Conservation (phyloP, 2,113 vertebrate genomes). For the Lamprologus tigripictilis region DNA sequence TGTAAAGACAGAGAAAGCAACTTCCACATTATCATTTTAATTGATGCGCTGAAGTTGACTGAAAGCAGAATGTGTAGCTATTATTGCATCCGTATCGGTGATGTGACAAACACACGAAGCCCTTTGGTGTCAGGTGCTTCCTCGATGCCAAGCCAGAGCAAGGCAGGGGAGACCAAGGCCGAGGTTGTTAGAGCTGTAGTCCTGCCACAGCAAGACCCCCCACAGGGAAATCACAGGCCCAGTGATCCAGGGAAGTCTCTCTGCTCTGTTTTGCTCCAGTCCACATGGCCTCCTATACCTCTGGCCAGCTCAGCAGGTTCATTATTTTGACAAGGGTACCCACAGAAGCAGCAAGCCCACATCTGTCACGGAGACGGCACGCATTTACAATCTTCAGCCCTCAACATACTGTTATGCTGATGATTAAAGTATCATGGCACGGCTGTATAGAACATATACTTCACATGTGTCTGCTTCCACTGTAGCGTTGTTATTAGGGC, state of each 20-base stretch:
- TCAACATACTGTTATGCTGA: not conserved
- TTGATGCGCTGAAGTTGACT: not conserved
- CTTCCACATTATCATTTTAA: not conserved
- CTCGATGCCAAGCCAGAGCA: not conserved
- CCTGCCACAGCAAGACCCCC: slow-evolving; percentile 28
- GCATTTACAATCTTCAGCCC: not conserved
- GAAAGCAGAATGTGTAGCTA: not conserved
- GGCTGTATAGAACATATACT: not conserved
- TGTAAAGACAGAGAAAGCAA: not conserved
- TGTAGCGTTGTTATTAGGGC: not conserved
- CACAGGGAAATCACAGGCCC: slow-evolving; percentile 60
- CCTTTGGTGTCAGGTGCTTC: not conserved
- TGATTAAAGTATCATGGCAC: not conserved
- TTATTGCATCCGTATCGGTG: not conserved
- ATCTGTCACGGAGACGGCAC: not conserved
- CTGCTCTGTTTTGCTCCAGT: slow-evolving; percentile 25
- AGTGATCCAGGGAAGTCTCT: slow-evolving; percentile 49
- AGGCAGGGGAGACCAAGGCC: not conserved
- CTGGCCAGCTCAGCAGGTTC: slow-evolving; percentile 55
- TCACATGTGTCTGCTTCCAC: not conserved
- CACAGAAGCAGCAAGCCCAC: slow-evolving; percentile 3
- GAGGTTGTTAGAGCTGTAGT: slow-evolving; percentile 46
- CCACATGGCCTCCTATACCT: slow-evolving; percentile 34
- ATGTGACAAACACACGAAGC: not conserved
- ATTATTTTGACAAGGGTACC: slow-evolving; percentile 54